Evolutionary conservation across 1,140 invertebrate genomes (phyloP).

Genomic region (Zaprionus lachaisei): DNA sequence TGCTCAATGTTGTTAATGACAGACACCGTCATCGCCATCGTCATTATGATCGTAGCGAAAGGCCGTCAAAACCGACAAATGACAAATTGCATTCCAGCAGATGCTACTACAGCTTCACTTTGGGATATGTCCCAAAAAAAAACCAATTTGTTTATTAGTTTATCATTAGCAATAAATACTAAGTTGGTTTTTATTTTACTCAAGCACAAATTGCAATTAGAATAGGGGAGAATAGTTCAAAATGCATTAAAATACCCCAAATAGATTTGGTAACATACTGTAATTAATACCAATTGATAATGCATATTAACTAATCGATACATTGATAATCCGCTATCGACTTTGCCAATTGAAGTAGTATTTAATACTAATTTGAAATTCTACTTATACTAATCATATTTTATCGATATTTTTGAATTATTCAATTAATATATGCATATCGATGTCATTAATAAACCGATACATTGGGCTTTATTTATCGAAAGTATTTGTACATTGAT

Average conservation of each 20-base stretch:
- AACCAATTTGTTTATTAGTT: not conserved
- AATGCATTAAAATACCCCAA: no score
- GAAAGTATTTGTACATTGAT: not conserved
- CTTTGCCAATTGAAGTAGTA: no score
- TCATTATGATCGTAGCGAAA: not conserved
- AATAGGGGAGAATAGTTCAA: no score
- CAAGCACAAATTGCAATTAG: no score
- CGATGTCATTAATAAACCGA: no score
- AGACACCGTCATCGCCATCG: slow-evolving; percentile 22
- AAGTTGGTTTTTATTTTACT: not conserved
- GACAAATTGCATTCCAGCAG: slow-evolving; percentile 55
- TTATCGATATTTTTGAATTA: no score
- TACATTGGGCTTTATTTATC: not conserved
- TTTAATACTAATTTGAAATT: no score
- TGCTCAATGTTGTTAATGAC: slow-evolving; percentile 47
- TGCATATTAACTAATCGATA: not conserved
- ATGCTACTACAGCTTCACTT: not conserved
- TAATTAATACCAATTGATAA: no score
- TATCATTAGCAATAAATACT: not conserved
- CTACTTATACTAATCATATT: no score
- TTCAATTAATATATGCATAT: no score
- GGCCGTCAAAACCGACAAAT: slow-evolving; percentile 53
- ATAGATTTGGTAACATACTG: no score
- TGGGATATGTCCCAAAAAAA: not conserved
- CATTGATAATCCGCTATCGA: not conserved